Evolutionary conservation across 2,888 invertebrate species (phyloP).

Genomic region (Plemyria rubiginata): DNA sequence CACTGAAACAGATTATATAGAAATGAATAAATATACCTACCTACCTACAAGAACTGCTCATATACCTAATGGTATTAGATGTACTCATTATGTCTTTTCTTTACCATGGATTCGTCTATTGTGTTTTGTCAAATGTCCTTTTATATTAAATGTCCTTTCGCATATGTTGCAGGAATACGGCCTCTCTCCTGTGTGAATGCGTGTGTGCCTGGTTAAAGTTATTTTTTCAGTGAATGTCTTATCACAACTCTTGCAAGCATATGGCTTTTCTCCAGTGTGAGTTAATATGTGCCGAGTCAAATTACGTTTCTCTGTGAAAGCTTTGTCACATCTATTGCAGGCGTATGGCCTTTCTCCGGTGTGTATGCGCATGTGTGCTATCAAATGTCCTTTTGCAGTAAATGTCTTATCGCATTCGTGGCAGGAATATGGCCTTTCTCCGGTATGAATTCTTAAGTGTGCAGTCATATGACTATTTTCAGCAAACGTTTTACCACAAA

Average conservation of each 20-base stretch:
- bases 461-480: background rate
- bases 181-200: background rate
- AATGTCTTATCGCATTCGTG: background rate
- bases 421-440: background rate
- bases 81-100: background rate
- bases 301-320: background rate
- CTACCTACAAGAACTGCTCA: too few relatives aligned
- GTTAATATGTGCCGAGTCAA: background rate
- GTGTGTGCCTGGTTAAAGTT: background rate
- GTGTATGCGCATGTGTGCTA: background rate
- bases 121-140: background rate
- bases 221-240: background rate
- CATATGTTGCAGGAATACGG: conserved; percentile 1
- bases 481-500: background rate
- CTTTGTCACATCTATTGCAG: background rate
- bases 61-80: too few relatives aligned
- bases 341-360: background rate
- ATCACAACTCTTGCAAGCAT: background rate
- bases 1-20: too few relatives aligned
- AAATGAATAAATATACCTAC: too few relatives aligned
- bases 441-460: background rate
- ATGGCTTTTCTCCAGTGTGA: background rate
- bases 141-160: background rate
- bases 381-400: background rate
- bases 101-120: background rate